These are phyloP conservation scores for Phalangium opilio DNA, from an alignment of 2,888 invertebrate species.

Conservation along the genomic window DNA sequence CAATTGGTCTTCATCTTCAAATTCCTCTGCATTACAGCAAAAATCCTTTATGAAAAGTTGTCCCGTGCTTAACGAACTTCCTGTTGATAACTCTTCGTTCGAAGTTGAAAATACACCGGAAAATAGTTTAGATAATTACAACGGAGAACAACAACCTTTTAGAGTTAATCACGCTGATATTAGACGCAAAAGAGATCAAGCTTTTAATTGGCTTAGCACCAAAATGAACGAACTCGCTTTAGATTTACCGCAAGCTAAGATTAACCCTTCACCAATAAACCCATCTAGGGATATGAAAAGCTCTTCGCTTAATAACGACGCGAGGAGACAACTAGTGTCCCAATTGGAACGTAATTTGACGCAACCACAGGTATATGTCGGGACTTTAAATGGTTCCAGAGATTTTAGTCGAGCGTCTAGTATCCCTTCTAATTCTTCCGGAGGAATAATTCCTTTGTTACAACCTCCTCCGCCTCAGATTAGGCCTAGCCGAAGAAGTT, in stretches of 20 bases:
- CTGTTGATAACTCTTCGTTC: too few species aligned
- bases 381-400: too few species aligned
- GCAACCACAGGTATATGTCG: slow-evolving; percentile 10
- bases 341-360: slow-evolving; percentile 15
- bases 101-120: slow-evolving; percentile 1
- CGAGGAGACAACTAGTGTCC: slow-evolving; percentile 11
- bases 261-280: neutral
- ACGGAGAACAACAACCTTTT: slow-evolving; percentile 11
- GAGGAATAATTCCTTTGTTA: slow-evolving; percentile 10
- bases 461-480: slow-evolving; percentile 13
- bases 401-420: too few species aligned
- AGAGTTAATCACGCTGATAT: slow-evolving; percentile 11
- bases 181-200: slow-evolving; percentile 27
- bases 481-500: neutral
- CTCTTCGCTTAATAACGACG: slow-evolving; percentile 7
- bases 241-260: slow-evolving; percentile 5
- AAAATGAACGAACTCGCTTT: slow-evolving; percentile 25
- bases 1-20: too few species aligned
- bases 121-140: neutral
- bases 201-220: slow-evolving; percentile 35
- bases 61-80: slow-evolving; percentile 2
- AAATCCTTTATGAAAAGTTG: slow-evolving; percentile 1
- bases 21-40: too few species aligned
- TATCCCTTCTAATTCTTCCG: slow-evolving; percentile 1
- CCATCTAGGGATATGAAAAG: neutral